Evolutionary conservation across 2,797 vertebrate species (phyloP).

Genomic region (Poeciliopsis paucimaculata): DNA sequence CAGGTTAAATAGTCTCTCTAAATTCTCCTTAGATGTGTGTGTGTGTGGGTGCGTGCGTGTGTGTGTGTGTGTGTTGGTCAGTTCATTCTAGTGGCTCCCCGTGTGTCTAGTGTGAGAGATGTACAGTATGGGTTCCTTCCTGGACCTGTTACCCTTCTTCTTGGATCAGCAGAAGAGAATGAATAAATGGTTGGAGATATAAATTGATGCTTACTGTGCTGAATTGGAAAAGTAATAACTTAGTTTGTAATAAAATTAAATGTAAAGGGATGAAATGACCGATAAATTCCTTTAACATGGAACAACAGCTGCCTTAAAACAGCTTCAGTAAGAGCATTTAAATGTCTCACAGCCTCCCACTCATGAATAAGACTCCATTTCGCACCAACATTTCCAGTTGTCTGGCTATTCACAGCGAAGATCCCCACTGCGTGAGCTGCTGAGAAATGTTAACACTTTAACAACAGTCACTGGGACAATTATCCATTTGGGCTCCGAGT

Average conservation of each 20-base stretch:
- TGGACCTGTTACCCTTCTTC: background rate
- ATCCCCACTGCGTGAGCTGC: conserved; percentile 65
- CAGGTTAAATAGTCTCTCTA: no score
- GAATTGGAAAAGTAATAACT: background rate
- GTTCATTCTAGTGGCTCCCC: no score
- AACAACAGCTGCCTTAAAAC: conserved; percentile 27
- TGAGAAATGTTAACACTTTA: conserved; percentile 72
- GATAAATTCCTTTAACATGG: conserved; percentile 26
- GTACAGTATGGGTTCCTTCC: background rate
- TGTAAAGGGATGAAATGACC: conserved; percentile 36
- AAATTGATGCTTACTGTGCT: background rate
- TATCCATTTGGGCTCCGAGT: conserved; percentile 63
- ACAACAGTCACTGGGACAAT: conserved; percentile 70
- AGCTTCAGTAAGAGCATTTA: conserved; percentile 38
- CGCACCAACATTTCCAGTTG: conserved; percentile 63
- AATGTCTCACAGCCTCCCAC: conserved; percentile 52
- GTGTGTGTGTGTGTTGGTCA: no score
- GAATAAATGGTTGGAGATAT: background rate
- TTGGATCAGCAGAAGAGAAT: background rate
- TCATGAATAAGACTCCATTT: conserved; percentile 49
- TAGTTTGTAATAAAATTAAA: background rate
- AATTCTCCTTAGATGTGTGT: no score
- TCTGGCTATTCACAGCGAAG: conserved; percentile 62
- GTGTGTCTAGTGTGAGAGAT: background rate
- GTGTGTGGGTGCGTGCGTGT: no score